Conservation (phyloP, 2,113 vertebrate species). For the Oryzias melastigma region DNA sequence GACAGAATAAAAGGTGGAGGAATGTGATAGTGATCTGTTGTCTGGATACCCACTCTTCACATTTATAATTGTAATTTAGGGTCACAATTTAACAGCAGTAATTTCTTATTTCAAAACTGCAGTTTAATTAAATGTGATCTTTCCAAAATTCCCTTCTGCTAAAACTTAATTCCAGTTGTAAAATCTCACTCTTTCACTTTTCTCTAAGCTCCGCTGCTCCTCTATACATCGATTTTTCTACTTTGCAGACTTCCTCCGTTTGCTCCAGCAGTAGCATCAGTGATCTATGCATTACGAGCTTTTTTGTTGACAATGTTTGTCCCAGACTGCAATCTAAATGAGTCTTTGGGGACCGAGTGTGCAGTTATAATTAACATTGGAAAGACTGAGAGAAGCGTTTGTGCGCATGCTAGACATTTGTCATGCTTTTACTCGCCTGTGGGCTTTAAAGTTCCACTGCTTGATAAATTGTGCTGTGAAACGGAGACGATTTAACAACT, state of each 20-base stretch:
- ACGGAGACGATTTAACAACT: conserved; percentile 32
- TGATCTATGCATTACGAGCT: conserved; percentile 50
- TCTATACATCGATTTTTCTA: conserved; percentile 5
- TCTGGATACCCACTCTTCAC: too few species aligned
- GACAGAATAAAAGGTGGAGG: too few species aligned
- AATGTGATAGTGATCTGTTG: too few species aligned
- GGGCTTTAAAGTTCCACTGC: conserved; percentile 19
- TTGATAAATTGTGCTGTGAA: conserved; percentile 38
- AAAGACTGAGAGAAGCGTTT: conserved; percentile 44
- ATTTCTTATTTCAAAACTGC: background rate
- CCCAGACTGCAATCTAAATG: conserved; percentile 42
- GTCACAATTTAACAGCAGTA: too few species aligned
- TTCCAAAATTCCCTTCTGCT: background rate
- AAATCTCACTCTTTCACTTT: background rate
- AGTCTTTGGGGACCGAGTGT: conserved; percentile 54
- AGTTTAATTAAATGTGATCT: background rate
- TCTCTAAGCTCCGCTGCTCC: background rate
- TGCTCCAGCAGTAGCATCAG: conserved; percentile 7
- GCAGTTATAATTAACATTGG: conserved; percentile 63
- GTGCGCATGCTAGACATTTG: conserved; percentile 41
- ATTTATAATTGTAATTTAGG: too few species aligned
- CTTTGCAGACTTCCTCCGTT: conserved; percentile 17
- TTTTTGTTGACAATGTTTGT: conserved; percentile 52
- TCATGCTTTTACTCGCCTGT: conserved; percentile 49
- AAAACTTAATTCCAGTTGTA: background rate